These are phyloP conservation scores for Salticus scenicus DNA, from an alignment of 2,888 invertebrate genomes.

Conservation along the genomic window DNA sequence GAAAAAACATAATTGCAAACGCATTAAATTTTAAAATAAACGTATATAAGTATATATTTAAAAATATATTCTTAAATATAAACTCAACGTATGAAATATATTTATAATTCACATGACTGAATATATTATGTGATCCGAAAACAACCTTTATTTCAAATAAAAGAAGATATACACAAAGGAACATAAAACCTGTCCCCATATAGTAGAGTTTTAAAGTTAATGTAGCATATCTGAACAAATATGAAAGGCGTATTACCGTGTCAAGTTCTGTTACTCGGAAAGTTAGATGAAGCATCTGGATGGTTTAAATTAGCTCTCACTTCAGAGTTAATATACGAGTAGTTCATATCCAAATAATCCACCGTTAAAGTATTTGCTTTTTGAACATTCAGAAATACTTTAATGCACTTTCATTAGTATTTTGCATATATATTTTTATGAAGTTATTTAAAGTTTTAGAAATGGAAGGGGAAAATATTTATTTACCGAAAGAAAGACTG, in stretches of 20 bases:
- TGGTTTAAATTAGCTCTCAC: background rate
- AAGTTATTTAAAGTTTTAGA: too few species aligned
- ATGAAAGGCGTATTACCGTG: background rate
- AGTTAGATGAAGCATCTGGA: background rate
- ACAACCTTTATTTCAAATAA: too few species aligned
- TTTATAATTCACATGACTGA: too few species aligned
- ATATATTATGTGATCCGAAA: too few species aligned
- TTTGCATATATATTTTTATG: too few species aligned
- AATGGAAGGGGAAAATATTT: too few species aligned
- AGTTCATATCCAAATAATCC: background rate
- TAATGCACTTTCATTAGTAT: constrained; percentile 1
- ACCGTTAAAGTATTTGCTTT: background rate
- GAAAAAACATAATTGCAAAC: too few species aligned
- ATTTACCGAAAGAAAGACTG: too few species aligned
- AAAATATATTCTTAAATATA: too few species aligned
- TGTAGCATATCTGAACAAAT: background rate
- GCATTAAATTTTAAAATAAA: too few species aligned
- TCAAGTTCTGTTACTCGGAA: background rate
- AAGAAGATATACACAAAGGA: background rate
- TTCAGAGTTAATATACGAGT: background rate
- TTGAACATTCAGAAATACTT: background rate
- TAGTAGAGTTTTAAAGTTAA: background rate
- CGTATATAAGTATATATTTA: too few species aligned
- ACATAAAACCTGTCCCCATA: background rate
- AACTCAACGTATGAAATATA: too few species aligned